Evolutionary conservation across 2,888 invertebrate genomes (phyloP).

Genomic region (Chymomyza fuscimana): DNA sequence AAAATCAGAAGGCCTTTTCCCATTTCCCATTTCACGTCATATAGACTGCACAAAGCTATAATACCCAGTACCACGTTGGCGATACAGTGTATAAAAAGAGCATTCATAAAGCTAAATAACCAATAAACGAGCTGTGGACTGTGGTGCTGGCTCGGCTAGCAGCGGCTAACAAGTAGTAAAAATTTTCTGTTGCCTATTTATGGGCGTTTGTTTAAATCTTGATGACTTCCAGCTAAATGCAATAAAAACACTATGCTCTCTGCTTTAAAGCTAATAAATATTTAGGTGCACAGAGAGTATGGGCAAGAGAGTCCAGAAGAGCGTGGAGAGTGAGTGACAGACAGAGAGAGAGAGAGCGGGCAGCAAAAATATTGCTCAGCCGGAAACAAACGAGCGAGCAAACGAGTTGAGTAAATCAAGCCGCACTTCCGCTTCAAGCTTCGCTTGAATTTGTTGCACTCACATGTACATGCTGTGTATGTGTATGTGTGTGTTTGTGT

Average conservation of each 20-base stretch:
- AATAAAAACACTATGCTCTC: conserved; percentile 24
- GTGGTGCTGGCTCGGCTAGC: neutral
- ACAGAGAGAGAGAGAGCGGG: no score
- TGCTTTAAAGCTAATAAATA: conserved; percentile 67
- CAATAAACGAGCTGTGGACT: neutral
- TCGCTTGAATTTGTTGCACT: conserved; percentile 30
- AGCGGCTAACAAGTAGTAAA: neutral
- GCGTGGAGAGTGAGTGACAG: neutral
- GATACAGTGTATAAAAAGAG: neutral
- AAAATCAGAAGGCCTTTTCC: no score
- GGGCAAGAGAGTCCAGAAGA: neutral
- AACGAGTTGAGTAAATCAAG: conserved; percentile 73
- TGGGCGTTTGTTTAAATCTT: neutral
- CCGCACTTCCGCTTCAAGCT: conserved; percentile 68
- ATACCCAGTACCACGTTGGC: no score
- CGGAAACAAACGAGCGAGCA: conserved; percentile 66
- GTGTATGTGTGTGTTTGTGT: neutral
- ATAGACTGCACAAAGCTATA: no score
- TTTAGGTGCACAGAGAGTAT: conserved; percentile 37
- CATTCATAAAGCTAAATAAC: neutral
- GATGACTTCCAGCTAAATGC: neutral
- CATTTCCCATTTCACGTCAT: no score
- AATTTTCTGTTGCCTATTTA: neutral
- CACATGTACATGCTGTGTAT: neutral
- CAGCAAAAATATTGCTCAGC: conserved; percentile 29